phyloP scores from a whole-genome alignment of 2,797 vertebrate species.

The Calcarius lapponicus region DNA sequence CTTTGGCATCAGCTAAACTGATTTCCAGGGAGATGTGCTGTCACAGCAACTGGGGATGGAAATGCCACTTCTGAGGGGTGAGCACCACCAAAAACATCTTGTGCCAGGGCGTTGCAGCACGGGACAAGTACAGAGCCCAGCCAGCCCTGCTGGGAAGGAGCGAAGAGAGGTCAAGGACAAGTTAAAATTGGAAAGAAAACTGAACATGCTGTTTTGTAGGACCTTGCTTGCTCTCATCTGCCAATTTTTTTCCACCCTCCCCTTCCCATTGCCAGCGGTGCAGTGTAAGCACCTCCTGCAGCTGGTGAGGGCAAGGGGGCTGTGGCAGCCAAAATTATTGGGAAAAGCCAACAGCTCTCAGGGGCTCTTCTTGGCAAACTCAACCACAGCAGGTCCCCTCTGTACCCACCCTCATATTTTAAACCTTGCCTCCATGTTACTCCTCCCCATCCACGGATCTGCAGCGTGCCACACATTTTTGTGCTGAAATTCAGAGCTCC shows the following conservation, averaged over 20 bases:
- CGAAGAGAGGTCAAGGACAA: constrained; percentile 54
- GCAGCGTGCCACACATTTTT: constrained; percentile 12
- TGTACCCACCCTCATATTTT: neutral
- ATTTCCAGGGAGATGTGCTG: neutral
- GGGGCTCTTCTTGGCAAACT: neutral
- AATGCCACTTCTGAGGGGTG: neutral
- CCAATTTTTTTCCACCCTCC: constrained; percentile 6
- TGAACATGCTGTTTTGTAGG: constrained; percentile 56
- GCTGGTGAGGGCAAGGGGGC: neutral
- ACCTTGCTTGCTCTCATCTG: constrained; percentile 9
- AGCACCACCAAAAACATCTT: constrained; percentile 26
- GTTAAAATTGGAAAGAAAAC: constrained; percentile 70
- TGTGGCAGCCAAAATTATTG: neutral
- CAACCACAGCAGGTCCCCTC: neutral
- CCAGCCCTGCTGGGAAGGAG: constrained; percentile 48
- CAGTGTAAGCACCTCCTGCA: neutral
- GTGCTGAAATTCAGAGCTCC: constrained; percentile 27
- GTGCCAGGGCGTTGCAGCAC: neutral
- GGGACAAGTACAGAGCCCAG: neutral
- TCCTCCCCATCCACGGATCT: neutral
- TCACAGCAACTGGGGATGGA: neutral
- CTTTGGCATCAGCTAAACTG: neutral
- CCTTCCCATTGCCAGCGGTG: neutral
- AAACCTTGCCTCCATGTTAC: neutral
- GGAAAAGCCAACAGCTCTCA: neutral